Conservation (phyloP, 2,113 vertebrate genomes). For the Larimichthys polyactis region DNA sequence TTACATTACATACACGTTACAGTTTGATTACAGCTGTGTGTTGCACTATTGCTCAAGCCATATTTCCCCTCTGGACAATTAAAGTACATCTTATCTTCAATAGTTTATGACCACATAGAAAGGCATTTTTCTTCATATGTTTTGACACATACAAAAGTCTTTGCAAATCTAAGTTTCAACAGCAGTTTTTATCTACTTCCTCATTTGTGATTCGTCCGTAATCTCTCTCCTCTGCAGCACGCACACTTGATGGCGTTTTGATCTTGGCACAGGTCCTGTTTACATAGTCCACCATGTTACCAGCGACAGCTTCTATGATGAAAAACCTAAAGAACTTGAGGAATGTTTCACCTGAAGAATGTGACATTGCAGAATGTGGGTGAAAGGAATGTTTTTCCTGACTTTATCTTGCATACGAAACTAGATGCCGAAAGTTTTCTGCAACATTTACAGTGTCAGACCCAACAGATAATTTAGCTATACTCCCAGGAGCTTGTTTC, state of each 20-base stretch:
- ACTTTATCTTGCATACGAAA: constrained; percentile 27
- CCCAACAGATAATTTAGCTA: background rate
- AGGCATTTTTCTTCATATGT: no score
- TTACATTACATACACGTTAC: no score
- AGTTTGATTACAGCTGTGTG: no score
- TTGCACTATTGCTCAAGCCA: no score
- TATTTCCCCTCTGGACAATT: no score
- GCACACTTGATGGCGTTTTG: background rate
- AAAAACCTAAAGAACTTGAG: constrained; percentile 5
- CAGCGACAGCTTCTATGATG: constrained; percentile 1
- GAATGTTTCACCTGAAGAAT: constrained; percentile 25
- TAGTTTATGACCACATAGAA: no score
- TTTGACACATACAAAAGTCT: no score
- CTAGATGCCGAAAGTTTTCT: constrained; percentile 7
- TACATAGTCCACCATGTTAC: constrained; percentile 16
- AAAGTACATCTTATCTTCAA: no score
- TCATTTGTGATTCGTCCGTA: no score
- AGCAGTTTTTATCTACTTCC: no score
- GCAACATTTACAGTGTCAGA: constrained; percentile 2
- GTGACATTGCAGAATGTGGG: constrained; percentile 32
- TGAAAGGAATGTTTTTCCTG: constrained; percentile 27
- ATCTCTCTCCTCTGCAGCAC: background rate
- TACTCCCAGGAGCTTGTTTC: background rate
- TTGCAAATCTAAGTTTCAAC: no score
- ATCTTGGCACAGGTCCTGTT: background rate